phyloP scores from a whole-genome alignment of 92 coral and sea anemone species.

The Zoanthus sansibaricus region DNA sequence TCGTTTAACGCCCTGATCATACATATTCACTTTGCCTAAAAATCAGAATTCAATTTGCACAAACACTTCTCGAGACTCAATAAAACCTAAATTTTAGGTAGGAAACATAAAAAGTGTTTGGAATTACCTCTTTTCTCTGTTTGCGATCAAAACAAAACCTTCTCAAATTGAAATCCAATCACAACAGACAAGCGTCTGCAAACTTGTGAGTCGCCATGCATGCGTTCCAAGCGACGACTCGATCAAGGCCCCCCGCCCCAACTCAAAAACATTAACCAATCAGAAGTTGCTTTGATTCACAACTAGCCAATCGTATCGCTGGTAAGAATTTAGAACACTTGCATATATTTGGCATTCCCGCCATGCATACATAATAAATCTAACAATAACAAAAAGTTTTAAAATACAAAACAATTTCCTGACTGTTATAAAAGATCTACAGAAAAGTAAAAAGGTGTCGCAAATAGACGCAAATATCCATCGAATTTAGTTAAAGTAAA shows the following conservation, averaged over 20 bases:
- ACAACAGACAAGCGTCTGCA: constrained; percentile 25
- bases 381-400: constrained; percentile 10
- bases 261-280: constrained; percentile 71
- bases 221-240: constrained; percentile 66
- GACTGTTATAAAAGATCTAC: neutral
- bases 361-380: constrained; percentile 66
- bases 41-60: neutral
- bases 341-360: constrained; percentile 59
- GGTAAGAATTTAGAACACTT: constrained; percentile 50
- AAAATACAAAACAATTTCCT: constrained; percentile 19
- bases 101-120: neutral
- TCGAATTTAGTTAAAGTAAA: no score
- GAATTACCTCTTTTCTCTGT: neutral
- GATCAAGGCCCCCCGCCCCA: constrained; percentile 68
- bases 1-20: constrained; percentile 38
- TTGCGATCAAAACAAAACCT: neutral
- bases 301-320: constrained; percentile 70
- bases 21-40: constrained; percentile 12
- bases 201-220: constrained; percentile 48
- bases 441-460: neutral
- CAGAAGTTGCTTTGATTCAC: constrained; percentile 53
- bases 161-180: neutral
- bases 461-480: neutral
- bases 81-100: neutral
- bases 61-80: neutral